These are phyloP conservation scores for Echinometra lucunter DNA, from an alignment of 53 echinoderm and acorn worm species.

Conservation along the genomic window DNA sequence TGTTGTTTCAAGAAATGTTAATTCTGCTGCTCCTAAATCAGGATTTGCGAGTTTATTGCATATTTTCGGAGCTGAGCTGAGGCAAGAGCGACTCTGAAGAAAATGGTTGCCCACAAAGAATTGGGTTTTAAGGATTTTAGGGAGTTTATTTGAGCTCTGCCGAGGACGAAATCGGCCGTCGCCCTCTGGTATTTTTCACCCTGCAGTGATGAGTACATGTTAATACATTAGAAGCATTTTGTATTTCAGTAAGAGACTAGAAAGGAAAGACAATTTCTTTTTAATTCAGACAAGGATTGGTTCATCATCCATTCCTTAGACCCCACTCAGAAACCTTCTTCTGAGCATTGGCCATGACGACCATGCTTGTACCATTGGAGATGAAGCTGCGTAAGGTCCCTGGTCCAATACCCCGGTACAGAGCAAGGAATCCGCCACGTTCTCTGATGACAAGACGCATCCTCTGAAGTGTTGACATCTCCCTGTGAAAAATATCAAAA, in stretches of 20 bases:
- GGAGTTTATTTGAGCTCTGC: no score
- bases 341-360: slow-evolving; percentile 98
- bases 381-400: slow-evolving; percentile 97
- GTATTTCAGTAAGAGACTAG: neutral
- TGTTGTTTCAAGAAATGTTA: no score
- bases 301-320: slow-evolving; percentile 71
- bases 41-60: no score
- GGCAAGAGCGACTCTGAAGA: no score
- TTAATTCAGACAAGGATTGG: neutral
- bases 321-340: slow-evolving; percentile 96
- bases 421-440: slow-evolving; percentile 91
- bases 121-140: no score
- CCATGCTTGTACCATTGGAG: slow-evolving; percentile 96
- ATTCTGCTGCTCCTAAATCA: no score
- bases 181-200: no score
- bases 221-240: neutral
- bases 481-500: slow-evolving; percentile 66
- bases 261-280: neutral
- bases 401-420: slow-evolving; percentile 96
- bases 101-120: no score
- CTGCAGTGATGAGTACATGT: no score
- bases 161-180: no score
- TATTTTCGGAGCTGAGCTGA: no score
- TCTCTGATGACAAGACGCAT: slow-evolving; percentile 88
- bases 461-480: slow-evolving; percentile 89